These are phyloP conservation scores for Rhingia rostrata DNA, from an alignment of 2,888 invertebrate genomes.

Conservation along the genomic window DNA sequence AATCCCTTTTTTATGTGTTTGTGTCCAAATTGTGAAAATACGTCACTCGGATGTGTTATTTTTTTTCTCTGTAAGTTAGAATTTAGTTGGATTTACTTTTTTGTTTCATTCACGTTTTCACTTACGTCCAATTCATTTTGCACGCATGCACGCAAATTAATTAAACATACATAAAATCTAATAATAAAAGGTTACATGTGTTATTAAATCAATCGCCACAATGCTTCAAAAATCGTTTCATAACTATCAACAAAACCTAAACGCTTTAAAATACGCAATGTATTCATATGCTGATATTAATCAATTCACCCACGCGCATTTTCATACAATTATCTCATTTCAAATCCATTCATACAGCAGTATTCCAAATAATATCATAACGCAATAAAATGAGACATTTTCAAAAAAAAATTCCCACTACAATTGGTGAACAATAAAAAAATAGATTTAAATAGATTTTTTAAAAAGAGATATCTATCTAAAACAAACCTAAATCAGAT, in stretches of 20 bases:
- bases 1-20: no score
- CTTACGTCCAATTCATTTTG: conserved; percentile 18
- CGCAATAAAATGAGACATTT: conserved; percentile 30
- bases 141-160: conserved; percentile 49
- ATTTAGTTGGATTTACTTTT: conserved; percentile 5
- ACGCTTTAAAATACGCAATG: conserved; percentile 8
- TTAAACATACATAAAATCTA: background rate
- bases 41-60: background rate
- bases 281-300: conserved; percentile 37
- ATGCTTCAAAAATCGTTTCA: conserved; percentile 35
- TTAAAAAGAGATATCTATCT: conserved; percentile 27
- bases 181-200: conserved; percentile 2
- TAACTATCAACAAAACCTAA: conserved; percentile 1
- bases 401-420: conserved; percentile 24
- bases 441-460: conserved; percentile 27
- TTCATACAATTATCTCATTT: conserved; percentile 61
- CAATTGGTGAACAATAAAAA: conserved; percentile 33
- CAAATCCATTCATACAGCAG: conserved; percentile 54
- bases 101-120: conserved; percentile 12
- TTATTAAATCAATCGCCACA: conserved; percentile 32
- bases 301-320: conserved; percentile 55
- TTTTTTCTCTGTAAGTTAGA: conserved; percentile 2
- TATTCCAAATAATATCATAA: conserved; percentile 47
- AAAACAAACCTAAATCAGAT: conserved; percentile 6
- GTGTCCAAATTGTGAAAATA: background rate